A percentile compares a stretch with the other conserved stretches of the same genome.
phyloP scores from a whole-genome alignment of 2,797 vertebrate species.

The Notamacropus eugenii region DNA sequence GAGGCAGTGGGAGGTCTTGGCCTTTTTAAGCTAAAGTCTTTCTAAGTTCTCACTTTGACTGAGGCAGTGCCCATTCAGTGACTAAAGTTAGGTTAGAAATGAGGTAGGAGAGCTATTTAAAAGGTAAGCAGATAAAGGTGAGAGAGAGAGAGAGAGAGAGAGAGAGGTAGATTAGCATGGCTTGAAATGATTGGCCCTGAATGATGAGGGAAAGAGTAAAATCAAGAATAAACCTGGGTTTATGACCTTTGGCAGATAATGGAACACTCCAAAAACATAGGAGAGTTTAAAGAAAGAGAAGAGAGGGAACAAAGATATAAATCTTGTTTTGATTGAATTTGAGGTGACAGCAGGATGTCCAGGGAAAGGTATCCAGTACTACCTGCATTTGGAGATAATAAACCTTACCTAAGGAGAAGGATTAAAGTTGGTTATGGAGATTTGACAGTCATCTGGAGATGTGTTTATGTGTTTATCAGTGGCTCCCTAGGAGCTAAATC shows the following conservation, averaged over 20 bases:
- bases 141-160: too few species aligned
- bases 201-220: background rate
- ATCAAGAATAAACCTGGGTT: background rate
- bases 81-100: too few species aligned
- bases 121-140: too few species aligned
- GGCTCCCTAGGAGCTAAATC: background rate
- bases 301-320: background rate
- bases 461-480: background rate
- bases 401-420: too few species aligned
- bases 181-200: background rate
- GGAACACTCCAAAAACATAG: too few species aligned
- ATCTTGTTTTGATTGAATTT: background rate
- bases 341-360: background rate
- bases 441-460: background rate
- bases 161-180: background rate
- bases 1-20: too few species aligned
- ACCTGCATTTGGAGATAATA: background rate
- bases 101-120: too few species aligned
- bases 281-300: background rate
- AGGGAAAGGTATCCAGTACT: background rate
- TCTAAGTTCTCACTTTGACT: too few species aligned
- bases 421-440: background rate
- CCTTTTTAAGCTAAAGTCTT: too few species aligned
- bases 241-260: background rate
- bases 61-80: too few species aligned